Base-by-base conservation (phyloP, 2,888 invertebrate species). In the Eubasilissa splendida region DNA sequence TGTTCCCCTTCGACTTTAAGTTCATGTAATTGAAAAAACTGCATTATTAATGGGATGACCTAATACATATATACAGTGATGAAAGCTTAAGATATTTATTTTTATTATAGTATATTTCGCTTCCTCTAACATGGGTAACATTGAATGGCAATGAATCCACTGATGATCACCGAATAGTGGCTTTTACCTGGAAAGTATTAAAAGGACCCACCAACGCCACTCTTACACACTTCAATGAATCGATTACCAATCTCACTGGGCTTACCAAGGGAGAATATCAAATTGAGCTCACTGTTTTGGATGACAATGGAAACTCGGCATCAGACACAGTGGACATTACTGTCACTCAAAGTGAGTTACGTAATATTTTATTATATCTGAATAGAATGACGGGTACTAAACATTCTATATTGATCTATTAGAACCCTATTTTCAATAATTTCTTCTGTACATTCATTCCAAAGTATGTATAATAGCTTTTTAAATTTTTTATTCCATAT, bases 221-320 rank as follows among this genome's bases (percentile, higher is more conserved):
- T 7, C 89, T 92, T 83, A 84, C 86, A 60, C 88, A 90, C 85
- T 90, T 89, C 82, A 94, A 94, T 87, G 91, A 92, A 85, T 92
- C 93, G 0, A 87, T 92, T 76, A 95, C 95, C 10, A 96, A 96
- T 87, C 95, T 95, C 0, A 96, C 96, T 0, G 91, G 92, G 0
- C 90, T 97, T 59, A 96, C 96, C 0, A 95, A 96, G 86, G 98
- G 98, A 0, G 92, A 94, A 79, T 98, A 98, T 86, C 90, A 92
- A 77, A 95, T 97, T 87, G 93, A 94, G 86, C 88, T 97, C 82
- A 94, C 93, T n/a, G 96, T 97, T 0, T 92, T 94, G 11, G 96
- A 97, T 87, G 95, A 96, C 85, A 95, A 95, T 85, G 95, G 95
- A 74, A 96, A 96, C 86, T 93, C 93, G n/a, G 95, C 95, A 65